phyloP scores from a whole-genome alignment of 2,113 vertebrate species.

The Ginglymostoma cirratum region DNA sequence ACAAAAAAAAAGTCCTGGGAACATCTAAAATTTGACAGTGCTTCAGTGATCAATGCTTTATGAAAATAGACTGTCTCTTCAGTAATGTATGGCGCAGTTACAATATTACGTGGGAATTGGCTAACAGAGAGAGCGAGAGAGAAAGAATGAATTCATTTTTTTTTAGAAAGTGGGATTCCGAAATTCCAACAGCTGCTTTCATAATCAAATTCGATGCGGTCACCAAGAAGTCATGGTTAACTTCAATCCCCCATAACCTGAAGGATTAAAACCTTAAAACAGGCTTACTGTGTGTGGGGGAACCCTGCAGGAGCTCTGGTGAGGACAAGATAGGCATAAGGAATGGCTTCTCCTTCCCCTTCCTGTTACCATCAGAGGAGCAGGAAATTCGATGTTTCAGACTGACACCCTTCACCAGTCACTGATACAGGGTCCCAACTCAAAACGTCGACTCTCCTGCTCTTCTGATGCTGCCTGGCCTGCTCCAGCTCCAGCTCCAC shows the following conservation, averaged over 20 bases:
- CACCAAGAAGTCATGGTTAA: slow-evolving; percentile 22
- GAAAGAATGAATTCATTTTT: slow-evolving; percentile 1
- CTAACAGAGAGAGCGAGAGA: neutral
- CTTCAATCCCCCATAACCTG: neutral
- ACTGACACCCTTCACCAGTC: too few species aligned
- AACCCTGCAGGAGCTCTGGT: neutral
- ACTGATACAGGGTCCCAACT: too few species aligned
- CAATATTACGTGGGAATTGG: slow-evolving; percentile 18
- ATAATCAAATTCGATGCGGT: slow-evolving; percentile 34
- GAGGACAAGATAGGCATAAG: neutral
- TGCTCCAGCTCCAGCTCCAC: too few species aligned
- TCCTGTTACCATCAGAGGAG: neutral
- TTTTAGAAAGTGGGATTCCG: slow-evolving; percentile 18
- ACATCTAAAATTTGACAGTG: neutral
- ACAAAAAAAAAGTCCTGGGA: neutral
- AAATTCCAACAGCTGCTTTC: slow-evolving; percentile 27
- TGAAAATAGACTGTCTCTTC: neutral
- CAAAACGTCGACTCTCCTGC: too few species aligned
- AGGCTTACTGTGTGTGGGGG: neutral
- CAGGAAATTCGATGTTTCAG: too few species aligned
- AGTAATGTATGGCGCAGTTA: neutral
- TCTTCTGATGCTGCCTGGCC: too few species aligned
- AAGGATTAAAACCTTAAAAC: slow-evolving; percentile 30
- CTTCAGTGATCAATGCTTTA: neutral
- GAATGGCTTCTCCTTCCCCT: neutral